Base-by-base conservation (phyloP, 1,140 invertebrate genomes). In the Drosophila eugracilis region DNA sequence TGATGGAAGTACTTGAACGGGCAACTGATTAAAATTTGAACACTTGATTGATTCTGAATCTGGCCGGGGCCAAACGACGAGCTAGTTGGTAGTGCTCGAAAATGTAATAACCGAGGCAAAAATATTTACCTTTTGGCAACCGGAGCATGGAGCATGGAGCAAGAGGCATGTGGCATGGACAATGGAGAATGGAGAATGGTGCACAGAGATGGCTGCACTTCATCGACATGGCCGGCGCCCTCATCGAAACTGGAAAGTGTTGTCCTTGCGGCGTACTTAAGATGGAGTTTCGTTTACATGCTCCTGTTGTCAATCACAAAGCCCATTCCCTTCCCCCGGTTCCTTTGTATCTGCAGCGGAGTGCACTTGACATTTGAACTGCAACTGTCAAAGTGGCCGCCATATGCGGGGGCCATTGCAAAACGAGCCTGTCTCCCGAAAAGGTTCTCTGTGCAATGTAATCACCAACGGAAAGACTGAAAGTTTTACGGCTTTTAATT, bases 291-390 rank as follows among this genome's bases (percentile, higher is more conserved):
- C 78, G 58, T 62, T 78, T 77, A 77, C 66, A 77, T 70, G 39
- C 65, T 78, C 54, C 45, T 75, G 72, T 77, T 75, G 52, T 86
- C 81, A 86, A 80, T 85, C 84, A 77, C 77, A 86, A 86, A 66
- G 73, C 36, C 52, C 42, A 55, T 76, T 42, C 59, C 41, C 53
- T 41, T 26, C 34, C 67, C 44, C 34, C 5, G 5, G 63, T 32
- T 67, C 52, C 65, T 48, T 59, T 47, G 58, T 75, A 60, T 37
- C 42, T 70, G 60, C 57, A 50, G 59, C 39, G 39, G 58, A 59
- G 75, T 75, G 78, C 62, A 69, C 83, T 88, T 88, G 83, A 88
- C 75, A 88, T 88, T 88, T 83, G 78, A 88, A 75, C 81, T 86
- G 77, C 50, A 78, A 69, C 75, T 83, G 78, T 83, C 83, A 88